Conservation (phyloP, 2,113 vertebrate genomes). For the Platycercus adscitus region DNA sequence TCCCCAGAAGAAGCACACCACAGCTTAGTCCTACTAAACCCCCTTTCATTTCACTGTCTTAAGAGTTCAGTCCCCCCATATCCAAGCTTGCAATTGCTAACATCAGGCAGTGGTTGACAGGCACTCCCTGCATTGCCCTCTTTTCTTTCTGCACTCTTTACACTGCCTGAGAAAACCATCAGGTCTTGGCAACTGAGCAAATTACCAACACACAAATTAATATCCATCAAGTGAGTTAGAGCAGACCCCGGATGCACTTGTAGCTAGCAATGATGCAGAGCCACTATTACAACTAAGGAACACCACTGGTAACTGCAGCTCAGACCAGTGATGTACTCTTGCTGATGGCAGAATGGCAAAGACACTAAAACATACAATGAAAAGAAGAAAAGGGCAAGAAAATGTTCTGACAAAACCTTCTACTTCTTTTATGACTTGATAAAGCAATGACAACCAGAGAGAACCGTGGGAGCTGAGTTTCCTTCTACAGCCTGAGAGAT, state of each 20-base stretch:
- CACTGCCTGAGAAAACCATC: neutral
- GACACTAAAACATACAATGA: neutral
- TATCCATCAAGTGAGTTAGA: neutral
- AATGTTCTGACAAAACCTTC: neutral
- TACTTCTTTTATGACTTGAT: neutral
- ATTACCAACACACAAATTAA: neutral
- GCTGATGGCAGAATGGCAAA: neutral
- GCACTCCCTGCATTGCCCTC: neutral
- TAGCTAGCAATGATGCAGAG: neutral
- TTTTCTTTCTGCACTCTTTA: neutral
- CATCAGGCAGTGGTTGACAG: neutral
- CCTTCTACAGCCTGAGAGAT: neutral
- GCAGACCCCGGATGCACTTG: neutral
- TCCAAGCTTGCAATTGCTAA: neutral
- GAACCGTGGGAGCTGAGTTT: neutral
- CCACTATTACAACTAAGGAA: neutral
- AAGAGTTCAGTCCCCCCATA: neutral
- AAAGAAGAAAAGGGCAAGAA: neutral
- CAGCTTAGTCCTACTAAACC: neutral
- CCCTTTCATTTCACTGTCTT: rapidly evolving
- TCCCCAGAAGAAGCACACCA: neutral
- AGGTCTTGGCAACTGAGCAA: neutral
- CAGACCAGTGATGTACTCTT: neutral
- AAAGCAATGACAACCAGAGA: neutral
- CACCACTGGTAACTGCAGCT: neutral